Base-by-base conservation (phyloP, 2,797 vertebrate species). In the Semaprochilodus insignis region DNA sequence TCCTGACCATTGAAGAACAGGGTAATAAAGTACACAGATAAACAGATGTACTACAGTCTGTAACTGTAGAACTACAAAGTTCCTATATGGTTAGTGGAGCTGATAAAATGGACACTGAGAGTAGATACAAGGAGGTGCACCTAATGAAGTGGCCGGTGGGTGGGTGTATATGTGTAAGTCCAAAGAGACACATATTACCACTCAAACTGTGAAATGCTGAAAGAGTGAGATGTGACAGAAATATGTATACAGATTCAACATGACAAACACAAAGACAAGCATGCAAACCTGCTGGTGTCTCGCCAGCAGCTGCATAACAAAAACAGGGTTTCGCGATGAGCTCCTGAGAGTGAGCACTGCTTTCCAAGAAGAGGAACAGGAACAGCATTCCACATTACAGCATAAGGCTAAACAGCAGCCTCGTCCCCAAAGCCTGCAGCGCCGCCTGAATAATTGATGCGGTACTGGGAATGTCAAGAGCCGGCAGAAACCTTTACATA, bases 381-480 rank as follows among this genome's bases (percentile, higher is more conserved):
- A 79, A 66, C 21, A 55, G 51, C 77, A 73, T 72, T 27, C 66
- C 54, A 72, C 69, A 60, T 79, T 76, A 78, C 79, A 84, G 66
- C 82, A 52, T 67, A 65, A 82, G 79, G 85, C 85, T 84, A 82
- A 80, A 82, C 80, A 88, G 84, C 77, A 69, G 77, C 57, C 27
- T 75, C 52, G 36, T 82, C 82, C 75, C 78, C 77, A 82, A 79
- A 59, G 77, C 86, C 80, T 73, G 25, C 73, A 76, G 83, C 83
- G 57, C 21, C 66, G 48, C 48, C 70, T 89, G 81, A 89, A 87
- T 89, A 85, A 86, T 86, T 85, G 81, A 89, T 87, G 86, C 60
- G 34, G 69, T 59, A 21, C 80, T 69, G 77, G 76, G 40, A 82
- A 86, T 85, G 86, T 80, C 65, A 80, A 83, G 81, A 73, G 78